A percentile compares a stretch with the other conserved stretches of the same genome.
Evolutionary conservation across 1,140 invertebrate genomes (phyloP).

Genomic region (Heliothis subflexa): DNA sequence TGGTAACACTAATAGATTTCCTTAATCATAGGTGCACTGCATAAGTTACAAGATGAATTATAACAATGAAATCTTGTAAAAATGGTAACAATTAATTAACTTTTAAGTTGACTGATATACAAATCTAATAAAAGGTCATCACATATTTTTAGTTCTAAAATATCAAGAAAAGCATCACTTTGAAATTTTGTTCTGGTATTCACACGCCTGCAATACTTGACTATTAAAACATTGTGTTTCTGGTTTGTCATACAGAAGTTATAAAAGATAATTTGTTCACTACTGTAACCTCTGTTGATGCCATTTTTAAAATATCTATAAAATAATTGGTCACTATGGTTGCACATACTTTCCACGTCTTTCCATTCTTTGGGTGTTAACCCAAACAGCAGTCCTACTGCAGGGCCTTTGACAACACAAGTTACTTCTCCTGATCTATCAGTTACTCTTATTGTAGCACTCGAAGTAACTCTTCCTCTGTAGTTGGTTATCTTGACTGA

Average conservation of each 20-base stretch:
- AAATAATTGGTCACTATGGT: conserved; percentile 69
- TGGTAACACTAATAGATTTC: too few species aligned
- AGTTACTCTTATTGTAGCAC: conserved; percentile 70
- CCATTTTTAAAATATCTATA: conserved; percentile 80
- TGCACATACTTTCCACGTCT: conserved; percentile 74
- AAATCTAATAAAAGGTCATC: conserved; percentile 64
- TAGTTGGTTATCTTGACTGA: conserved; percentile 77
- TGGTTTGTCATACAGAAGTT: conserved; percentile 76
- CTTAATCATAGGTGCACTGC: too few species aligned
- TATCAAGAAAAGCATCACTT: conserved; percentile 70
- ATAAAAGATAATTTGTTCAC: conserved; percentile 79
- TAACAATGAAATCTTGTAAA: not conserved
- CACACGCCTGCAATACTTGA: conserved; percentile 65
- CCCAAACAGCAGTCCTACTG: conserved; percentile 71
- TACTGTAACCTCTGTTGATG: conserved; percentile 66
- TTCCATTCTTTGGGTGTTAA: conserved; percentile 70
- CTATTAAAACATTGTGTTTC: conserved; percentile 66
- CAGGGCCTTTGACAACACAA: conserved; percentile 71
- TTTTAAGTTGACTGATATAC: conserved; percentile 65
- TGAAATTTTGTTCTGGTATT: conserved; percentile 75
- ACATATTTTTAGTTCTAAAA: conserved; percentile 68
- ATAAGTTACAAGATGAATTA: too few species aligned
- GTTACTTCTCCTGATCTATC: conserved; percentile 73
- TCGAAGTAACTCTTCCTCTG: conserved; percentile 59
- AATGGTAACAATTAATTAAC: not conserved